These are phyloP conservation scores for Rhorus exstirpatorius DNA, from an alignment of 2,888 invertebrate species.

Conservation along the genomic window DNA sequence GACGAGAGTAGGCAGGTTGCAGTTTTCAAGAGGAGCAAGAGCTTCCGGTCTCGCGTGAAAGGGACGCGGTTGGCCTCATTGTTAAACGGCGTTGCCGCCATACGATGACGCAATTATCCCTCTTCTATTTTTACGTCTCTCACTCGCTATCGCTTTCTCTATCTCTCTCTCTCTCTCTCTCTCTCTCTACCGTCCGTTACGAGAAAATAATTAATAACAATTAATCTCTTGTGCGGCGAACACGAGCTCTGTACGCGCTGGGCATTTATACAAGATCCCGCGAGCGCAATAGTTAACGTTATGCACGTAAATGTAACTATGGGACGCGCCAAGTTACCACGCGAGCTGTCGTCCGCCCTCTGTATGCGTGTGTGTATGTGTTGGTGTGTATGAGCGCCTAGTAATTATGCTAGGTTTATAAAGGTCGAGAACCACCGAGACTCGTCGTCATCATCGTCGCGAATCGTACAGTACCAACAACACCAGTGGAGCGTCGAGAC, in stretches of 20 bases:
- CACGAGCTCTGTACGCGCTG: conserved; percentile 46
- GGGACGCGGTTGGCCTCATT: conserved; percentile 82
- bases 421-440: conserved; percentile 84
- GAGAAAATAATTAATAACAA: conserved; percentile 86
- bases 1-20: conserved; percentile 73
- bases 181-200: conserved; percentile 71
- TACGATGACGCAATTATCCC: conserved; percentile 84
- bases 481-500: conserved; percentile 42
- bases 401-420: conserved; percentile 85
- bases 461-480: conserved; percentile 46
- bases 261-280: conserved; percentile 46
- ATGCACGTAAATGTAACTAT: conserved; percentile 40
- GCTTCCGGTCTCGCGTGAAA: conserved; percentile 81
- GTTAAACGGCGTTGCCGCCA: conserved; percentile 79
- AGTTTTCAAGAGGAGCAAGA: conserved; percentile 80
- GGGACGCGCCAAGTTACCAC: conserved; percentile 50
- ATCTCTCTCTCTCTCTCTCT: conserved; percentile 7
- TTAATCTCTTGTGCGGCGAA: conserved; percentile 85
- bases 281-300: conserved; percentile 44
- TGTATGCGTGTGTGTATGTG: conserved; percentile 36
- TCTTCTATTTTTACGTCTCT: conserved; percentile 20
- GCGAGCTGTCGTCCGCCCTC: conserved; percentile 68
- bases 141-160: background rate
- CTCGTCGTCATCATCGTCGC: conserved; percentile 74
- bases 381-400: conserved; percentile 74